Base-by-base conservation (phyloP, 1,140 invertebrate species). In the Euschistus heros region DNA sequence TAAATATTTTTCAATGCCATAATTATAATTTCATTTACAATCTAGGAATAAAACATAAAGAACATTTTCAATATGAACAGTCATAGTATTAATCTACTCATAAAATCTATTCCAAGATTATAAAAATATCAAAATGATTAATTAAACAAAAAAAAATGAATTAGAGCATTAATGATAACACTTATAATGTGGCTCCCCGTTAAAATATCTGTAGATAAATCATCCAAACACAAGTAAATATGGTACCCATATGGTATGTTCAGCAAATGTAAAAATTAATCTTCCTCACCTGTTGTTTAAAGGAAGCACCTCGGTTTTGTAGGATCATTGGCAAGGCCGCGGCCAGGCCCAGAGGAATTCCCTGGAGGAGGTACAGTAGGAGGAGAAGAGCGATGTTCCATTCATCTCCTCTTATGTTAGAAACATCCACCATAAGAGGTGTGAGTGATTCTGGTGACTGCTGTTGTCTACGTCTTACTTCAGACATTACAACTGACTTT, bases 251-350 rank as follows among this genome's bases (percentile, higher is more conserved):
- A 37, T 37, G 33, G 33, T 37, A 37, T 13, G 7, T 37, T 4
- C 3, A 37, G 8, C 5, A 37, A 37, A n/a, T 26, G 4, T n/a
- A 15, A 10, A 22, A 63, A 50, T 26, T 60, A n/a, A 22, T 20
- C 13, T 22, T 37, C 8, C 7, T 72, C 74, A 84, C 83, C 77
- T 85, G 84, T 75, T 96, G 86, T 70, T 86, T 88, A 74, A 97
- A 97, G 54, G 86, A 92, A 60, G 94, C 87, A 66, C 91, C 86
- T 70, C 87, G 81, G 75, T 94, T 94, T 74, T 94, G 91, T 55
- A 99, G 78, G 52, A 99, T 80, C 87, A 99, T 94, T 4, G 97
- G 97, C 69, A 99, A 88, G 44, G 93, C 92, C 17, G 88, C 87
- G 50, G 88, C 90, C 18, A 99, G 77, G 10, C 97, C 97, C 4